phyloP scores from a whole-genome alignment of 2,797 vertebrate species.

The Chloroceryle amazona region DNA sequence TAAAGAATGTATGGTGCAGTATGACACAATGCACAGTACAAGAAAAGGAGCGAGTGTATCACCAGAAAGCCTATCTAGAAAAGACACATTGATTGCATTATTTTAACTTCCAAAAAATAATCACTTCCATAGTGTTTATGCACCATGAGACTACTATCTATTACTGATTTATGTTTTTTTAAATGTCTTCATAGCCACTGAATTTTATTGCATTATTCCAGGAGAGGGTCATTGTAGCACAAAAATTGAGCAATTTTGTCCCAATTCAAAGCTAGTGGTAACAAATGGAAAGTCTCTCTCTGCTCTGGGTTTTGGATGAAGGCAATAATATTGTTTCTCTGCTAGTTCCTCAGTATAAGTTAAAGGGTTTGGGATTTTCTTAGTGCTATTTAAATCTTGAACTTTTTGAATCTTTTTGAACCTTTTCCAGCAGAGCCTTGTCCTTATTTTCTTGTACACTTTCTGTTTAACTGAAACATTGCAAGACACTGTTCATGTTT shows the following conservation, averaged over 20 bases:
- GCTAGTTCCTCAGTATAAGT: background rate
- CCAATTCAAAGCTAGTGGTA: background rate
- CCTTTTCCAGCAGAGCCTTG: background rate
- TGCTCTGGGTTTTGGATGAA: conserved; percentile 5
- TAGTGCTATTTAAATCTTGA: background rate
- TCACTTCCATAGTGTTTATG: background rate
- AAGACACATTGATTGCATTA: background rate
- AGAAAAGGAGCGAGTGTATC: background rate
- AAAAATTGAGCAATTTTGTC: background rate
- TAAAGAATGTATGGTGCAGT: background rate
- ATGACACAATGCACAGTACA: background rate
- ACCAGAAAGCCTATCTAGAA: background rate
- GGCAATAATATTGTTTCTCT: background rate
- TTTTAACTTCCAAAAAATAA: background rate
- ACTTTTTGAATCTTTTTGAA: background rate
- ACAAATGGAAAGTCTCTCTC: background rate
- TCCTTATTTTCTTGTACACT: background rate
- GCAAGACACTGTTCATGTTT: background rate
- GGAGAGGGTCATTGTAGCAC: background rate
- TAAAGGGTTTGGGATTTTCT: background rate
- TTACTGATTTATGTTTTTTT: background rate
- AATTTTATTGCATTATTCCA: background rate
- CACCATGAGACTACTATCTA: background rate
- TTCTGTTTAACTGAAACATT: background rate
- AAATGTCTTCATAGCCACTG: background rate